Evolutionary conservation across 2,888 invertebrate genomes (phyloP).

Genomic region (Loripinus fragilis): DNA sequence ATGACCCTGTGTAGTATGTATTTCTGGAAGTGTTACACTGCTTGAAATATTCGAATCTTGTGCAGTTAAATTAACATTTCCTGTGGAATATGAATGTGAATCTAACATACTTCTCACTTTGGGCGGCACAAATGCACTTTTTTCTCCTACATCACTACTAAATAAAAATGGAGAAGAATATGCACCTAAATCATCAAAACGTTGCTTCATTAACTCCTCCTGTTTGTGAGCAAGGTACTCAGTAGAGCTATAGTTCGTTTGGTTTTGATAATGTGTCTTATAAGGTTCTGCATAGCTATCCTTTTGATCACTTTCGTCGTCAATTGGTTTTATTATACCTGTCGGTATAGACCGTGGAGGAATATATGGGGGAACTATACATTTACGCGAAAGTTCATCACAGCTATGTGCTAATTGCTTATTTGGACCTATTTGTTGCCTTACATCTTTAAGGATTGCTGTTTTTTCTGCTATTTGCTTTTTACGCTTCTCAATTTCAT

Average conservation of each 20-base stretch:
- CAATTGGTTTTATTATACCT: conserved; percentile 82
- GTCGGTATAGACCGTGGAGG: conserved; percentile 71
- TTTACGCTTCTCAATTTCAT: conserved; percentile 87
- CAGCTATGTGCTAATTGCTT: conserved; percentile 77
- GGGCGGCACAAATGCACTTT: conserved; percentile 60
- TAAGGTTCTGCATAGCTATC: conserved; percentile 51
- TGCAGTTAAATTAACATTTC: conserved; percentile 55
- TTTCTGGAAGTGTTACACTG: conserved; percentile 77
- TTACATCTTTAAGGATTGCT: conserved; percentile 79
- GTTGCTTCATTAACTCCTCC: conserved; percentile 68
- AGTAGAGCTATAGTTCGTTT: conserved; percentile 77
- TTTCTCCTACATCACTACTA: conserved; percentile 58
- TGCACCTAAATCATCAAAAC: conserved; percentile 68
- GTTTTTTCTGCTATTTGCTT: conserved; percentile 86
- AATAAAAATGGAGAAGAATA: conserved; percentile 68
- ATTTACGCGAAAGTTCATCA: conserved; percentile 74
- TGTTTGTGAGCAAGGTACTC: conserved; percentile 83
- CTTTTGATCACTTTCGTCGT: conserved; percentile 72
- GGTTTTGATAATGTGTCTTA: conserved; percentile 56
- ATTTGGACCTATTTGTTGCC: conserved; percentile 74
- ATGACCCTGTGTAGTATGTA: conserved; percentile 69
- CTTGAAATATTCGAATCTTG: conserved; percentile 68
- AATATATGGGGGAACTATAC: conserved; percentile 50
- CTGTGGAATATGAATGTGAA: conserved; percentile 61
- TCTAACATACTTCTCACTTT: conserved; percentile 55